These are phyloP conservation scores for Hoplostethus atlanticus DNA, from an alignment of 2,797 vertebrate species.

Conservation along the genomic window DNA sequence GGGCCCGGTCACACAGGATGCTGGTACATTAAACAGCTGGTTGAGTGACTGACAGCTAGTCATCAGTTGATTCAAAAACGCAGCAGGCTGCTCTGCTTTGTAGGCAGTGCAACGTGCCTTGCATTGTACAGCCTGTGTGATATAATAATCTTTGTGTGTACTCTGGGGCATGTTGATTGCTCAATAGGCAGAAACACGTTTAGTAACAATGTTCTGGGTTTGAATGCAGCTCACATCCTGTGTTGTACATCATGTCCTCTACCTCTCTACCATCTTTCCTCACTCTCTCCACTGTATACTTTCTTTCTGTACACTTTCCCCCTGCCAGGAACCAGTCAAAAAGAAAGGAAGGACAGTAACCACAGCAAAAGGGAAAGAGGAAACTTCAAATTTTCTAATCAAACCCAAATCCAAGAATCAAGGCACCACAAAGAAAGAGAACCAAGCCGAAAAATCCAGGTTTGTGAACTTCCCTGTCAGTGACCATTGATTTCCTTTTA, in stretches of 20 bases:
- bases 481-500: background rate
- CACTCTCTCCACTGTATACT: background rate
- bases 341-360: conserved; percentile 89
- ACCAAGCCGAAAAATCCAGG: conserved; percentile 90
- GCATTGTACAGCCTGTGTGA: too few species aligned
- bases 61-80: too few species aligned
- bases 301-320: background rate
- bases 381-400: conserved; percentile 84
- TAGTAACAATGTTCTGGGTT: too few species aligned
- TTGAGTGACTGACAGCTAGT: too few species aligned
- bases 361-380: conserved; percentile 87
- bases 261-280: background rate
- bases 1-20: too few species aligned
- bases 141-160: background rate
- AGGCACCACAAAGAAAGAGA: conserved; percentile 89
- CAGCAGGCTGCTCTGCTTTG: too few species aligned
- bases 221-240: too few species aligned
- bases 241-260: too few species aligned
- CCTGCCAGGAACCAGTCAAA: conserved; percentile 91
- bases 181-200: background rate
- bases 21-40: too few species aligned
- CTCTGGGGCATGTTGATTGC: background rate
- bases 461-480: conserved; percentile 61
- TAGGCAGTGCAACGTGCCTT: too few species aligned
- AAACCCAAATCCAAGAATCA: conserved; percentile 94